Percentiles rank a stretch among this genome's conserved stretches.
phyloP scores from a whole-genome alignment of 2,797 vertebrate genomes.

The Parotocinclus haroldoi region DNA sequence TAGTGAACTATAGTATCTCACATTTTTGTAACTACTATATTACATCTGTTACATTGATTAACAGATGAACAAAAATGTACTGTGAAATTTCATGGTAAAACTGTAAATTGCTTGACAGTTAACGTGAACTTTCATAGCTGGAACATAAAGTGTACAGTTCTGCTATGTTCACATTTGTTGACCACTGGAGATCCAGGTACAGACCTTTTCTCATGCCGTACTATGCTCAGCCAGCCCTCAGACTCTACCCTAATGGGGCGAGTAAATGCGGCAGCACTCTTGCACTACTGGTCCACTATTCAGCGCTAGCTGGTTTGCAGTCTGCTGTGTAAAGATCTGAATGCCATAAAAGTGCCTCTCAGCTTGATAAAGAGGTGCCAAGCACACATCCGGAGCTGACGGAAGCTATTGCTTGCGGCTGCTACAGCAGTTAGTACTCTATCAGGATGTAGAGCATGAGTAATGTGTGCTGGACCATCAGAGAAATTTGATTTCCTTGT shows the following conservation, averaged over 20 bases:
- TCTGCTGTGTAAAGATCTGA: conserved; percentile 27
- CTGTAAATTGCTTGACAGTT: too few relatives aligned
- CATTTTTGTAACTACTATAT: too few relatives aligned
- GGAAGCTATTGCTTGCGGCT: conserved; percentile 42
- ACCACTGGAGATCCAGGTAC: too few relatives aligned
- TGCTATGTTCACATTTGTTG: too few relatives aligned
- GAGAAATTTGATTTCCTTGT: conserved; percentile 39
- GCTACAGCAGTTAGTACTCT: conserved; percentile 54
- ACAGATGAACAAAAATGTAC: too few relatives aligned
- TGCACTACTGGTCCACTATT: conserved; percentile 51
- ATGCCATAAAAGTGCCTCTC: conserved; percentile 23
- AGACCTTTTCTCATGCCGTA: not conserved
- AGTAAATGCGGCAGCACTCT: conserved; percentile 47
- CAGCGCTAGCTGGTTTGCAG: conserved; percentile 59
- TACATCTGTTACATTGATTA: too few relatives aligned
- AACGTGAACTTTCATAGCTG: too few relatives aligned
- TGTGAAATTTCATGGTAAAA: too few relatives aligned
- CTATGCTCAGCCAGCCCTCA: conserved; percentile 22
- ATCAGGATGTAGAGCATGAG: conserved; percentile 49
- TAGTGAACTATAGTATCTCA: too few relatives aligned
- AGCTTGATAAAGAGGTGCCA: conserved; percentile 54
- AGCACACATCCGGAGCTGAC: conserved; percentile 42
- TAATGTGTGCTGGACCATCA: conserved; percentile 24
- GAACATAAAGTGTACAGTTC: too few relatives aligned
- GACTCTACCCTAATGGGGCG: conserved; percentile 54